Base-by-base conservation (phyloP, 2,113 vertebrate genomes). In the Salvelinus sp. region DNA sequence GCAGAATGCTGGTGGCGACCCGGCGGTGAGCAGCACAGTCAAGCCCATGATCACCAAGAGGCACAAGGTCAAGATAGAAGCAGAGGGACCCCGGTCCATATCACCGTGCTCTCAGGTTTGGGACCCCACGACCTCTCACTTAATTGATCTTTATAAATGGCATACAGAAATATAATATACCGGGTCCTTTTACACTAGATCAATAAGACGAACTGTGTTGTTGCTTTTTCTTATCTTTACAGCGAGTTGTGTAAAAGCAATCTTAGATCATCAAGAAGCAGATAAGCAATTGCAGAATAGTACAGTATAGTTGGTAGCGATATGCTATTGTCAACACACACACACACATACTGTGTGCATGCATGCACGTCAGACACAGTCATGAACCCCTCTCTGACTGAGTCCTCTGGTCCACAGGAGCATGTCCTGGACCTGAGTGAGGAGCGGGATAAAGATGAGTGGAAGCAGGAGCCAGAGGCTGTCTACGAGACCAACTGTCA, bases 401-500 rank as follows among this genome's bases (percentile, higher is more conserved):
- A 44, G 22, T 76, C 12, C 22, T 71, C 6, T 78, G 25, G 2
- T 25, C 50, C 25, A 62, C 89, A 99, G 97, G 97, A 98, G 69
- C 96, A 96, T 27, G 74, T 90, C 73, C 33, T 93, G 78, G 96
- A 98, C 86, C 91, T 97, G 91, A 97, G 96, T 81, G 98, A 99
- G 79, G 98, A 99, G 85, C 91, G 98, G 86, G 97, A 99, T 87
- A 96, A 96, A 81, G 97, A 99, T 1, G 98, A 99, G 88, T 97
- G 96, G 80, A 98, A 98, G 84, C 98, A 98, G 89, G 97, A 99
- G 87, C 94, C 96, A 0, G 98, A 99, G 83, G 95, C 96, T 86
- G 88, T 99, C 83, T 98, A 98, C 20, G 97, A 99, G 91, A 99
- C 98, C 14, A 96, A 96, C 90, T 99, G 98, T 87, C 98, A 97